A percentile compares a stretch with the other conserved stretches of the same genome.
These are phyloP conservation scores for Carcina quercana DNA, from an alignment of 2,888 invertebrate genomes.

Conservation along the genomic window DNA sequence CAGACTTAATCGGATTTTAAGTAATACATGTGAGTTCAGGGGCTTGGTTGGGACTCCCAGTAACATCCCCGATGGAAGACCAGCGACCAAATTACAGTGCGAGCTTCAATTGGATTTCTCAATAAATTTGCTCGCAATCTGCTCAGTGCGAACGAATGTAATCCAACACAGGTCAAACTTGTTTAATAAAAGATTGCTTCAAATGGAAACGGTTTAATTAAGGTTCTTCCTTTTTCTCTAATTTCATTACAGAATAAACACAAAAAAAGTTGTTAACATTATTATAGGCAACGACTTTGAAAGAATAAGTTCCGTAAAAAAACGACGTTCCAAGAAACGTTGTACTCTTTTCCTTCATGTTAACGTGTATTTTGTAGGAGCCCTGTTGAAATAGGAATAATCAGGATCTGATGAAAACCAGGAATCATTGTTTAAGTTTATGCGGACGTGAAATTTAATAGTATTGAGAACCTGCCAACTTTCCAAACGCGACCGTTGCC, in stretches of 20 bases:
- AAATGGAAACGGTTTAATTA: background rate
- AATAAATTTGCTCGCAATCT: constrained; percentile 26
- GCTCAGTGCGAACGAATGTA: constrained; percentile 20
- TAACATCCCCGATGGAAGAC: constrained; percentile 9
- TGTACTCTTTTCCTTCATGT: constrained; percentile 34
- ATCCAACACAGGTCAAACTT: background rate
- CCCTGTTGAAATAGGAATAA: constrained; percentile 56
- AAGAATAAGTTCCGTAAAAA: constrained; percentile 50
- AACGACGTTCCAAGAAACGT: constrained; percentile 47
- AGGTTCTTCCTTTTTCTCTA: constrained; percentile 9
- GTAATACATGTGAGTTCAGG: no score
- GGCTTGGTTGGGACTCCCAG: no score
- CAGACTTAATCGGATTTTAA: no score
- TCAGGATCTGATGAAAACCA: no score
- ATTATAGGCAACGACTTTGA: constrained; percentile 43
- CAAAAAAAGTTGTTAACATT: constrained; percentile 49
- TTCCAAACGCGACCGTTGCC: no score
- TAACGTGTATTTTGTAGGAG: constrained; percentile 39
- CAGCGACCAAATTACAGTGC: constrained; percentile 36
- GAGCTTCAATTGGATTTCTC: constrained; percentile 42
- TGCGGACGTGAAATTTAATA: no score
- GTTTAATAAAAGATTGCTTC: background rate
- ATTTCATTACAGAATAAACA: constrained; percentile 17
- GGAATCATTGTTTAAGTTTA: no score
- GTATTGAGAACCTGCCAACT: no score